Conservation (phyloP, 2,797 vertebrate genomes). For the Emys orbicularis region DNA sequence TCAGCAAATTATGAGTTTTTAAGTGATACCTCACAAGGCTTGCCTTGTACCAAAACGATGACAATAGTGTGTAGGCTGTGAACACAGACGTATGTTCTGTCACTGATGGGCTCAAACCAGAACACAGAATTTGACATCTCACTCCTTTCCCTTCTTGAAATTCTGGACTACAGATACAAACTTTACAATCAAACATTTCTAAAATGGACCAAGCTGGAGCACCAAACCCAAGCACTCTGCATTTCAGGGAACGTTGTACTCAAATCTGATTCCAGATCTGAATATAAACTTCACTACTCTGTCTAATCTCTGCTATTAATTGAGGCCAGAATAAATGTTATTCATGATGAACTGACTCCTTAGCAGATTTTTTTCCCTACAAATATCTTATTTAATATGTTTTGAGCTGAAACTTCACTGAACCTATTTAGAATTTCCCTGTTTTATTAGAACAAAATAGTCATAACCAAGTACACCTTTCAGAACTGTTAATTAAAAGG, state of each 20-base stretch:
- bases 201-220: background rate
- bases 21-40: background rate
- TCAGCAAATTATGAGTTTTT: background rate
- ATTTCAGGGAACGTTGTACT: background rate
- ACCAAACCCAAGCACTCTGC: background rate
- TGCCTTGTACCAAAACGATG: background rate
- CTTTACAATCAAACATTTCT: background rate
- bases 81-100: background rate
- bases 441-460: constrained; percentile 50
- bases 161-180: constrained; percentile 2
- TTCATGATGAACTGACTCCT: background rate
- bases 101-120: background rate
- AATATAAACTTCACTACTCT: background rate
- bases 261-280: background rate
- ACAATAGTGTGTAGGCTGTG: background rate
- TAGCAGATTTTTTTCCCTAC: accelerated
- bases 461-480: constrained; percentile 71
- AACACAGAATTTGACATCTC: background rate
- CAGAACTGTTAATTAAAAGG: constrained; percentile 87
- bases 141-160: background rate
- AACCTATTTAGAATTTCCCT: constrained; percentile 58
- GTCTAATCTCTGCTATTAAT: background rate
- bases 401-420: constrained; percentile 65
- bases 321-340: background rate
- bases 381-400: background rate